Conservation (phyloP, 2,113 vertebrate genomes). For the Sprattus sprattus region DNA sequence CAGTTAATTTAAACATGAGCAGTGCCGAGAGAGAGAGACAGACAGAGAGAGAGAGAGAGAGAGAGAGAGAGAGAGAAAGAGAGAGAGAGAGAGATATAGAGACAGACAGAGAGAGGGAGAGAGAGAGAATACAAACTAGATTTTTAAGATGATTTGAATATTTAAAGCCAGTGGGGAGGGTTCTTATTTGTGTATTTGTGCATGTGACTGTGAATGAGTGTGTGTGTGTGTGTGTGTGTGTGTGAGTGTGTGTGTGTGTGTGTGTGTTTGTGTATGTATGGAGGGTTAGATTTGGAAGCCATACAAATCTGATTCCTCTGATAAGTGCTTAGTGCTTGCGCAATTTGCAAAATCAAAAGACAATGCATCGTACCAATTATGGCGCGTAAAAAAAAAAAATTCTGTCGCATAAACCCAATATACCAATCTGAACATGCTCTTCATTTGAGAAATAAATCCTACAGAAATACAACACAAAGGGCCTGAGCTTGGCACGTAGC, state of each 20-base stretch:
- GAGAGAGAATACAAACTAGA: background rate
- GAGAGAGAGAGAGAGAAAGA: background rate
- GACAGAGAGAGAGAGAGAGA: background rate
- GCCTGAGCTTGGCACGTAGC: background rate
- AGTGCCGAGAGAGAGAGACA: background rate
- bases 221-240: background rate
- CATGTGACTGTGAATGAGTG: background rate
- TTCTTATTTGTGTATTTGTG: background rate
- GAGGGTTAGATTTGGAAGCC: no score
- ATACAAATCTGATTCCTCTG: conserved; percentile 8
- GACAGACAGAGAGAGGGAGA: background rate
- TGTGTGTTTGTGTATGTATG: background rate
- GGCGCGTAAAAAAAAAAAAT: background rate
- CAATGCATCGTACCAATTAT: background rate
- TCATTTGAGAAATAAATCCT: background rate
- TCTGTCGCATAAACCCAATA: background rate
- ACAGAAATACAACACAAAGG: conserved; percentile 5
- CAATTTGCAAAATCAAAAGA: background rate
- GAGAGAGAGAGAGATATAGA: background rate
- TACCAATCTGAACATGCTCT: background rate
- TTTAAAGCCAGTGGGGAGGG: conserved; percentile 47
- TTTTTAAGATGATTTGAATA: conserved; percentile 48
- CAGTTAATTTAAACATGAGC: conserved; percentile 26
- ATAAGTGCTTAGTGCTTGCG: background rate
- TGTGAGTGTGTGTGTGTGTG: conserved; percentile 1